Evolutionary conservation across 2,888 invertebrate species (phyloP).

Genomic region (Erebia palarica): DNA sequence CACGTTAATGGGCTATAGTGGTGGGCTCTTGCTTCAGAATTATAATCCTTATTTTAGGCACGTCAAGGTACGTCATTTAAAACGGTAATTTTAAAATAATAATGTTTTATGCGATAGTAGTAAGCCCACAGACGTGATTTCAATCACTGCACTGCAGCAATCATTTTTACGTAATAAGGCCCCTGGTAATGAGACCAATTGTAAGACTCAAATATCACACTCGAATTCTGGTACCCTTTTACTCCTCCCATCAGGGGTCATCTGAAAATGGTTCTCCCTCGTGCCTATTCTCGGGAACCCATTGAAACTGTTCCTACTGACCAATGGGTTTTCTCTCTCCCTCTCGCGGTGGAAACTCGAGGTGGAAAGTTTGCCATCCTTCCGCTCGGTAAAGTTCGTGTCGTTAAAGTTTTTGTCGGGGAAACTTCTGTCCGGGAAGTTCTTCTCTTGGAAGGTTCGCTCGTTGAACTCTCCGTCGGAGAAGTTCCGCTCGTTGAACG

Average conservation of each 20-base stretch:
- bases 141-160: too few species aligned
- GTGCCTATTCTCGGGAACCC: slow-evolving; percentile 73
- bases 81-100: too few species aligned
- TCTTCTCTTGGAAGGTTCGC: slow-evolving; percentile 65
- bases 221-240: slow-evolving; percentile 85
- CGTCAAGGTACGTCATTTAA: too few species aligned
- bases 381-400: slow-evolving; percentile 60
- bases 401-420: slow-evolving; percentile 59
- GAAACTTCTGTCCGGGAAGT: slow-evolving; percentile 65
- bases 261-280: slow-evolving; percentile 71
- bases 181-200: not conserved
- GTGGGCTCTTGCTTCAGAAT: too few species aligned
- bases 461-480: slow-evolving; percentile 74
- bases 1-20: too few species aligned
- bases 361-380: slow-evolving; percentile 75
- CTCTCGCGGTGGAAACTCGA: slow-evolving; percentile 74
- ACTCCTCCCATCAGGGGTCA: slow-evolving; percentile 75
- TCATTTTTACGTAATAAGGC: too few species aligned
- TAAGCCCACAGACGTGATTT: too few species aligned
- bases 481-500: slow-evolving; percentile 72
- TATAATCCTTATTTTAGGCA: too few species aligned
- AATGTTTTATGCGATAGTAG: too few species aligned
- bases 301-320: slow-evolving; percentile 78
- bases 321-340: slow-evolving; percentile 72
- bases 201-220: slow-evolving; percentile 77